Base-by-base conservation (phyloP, 2,113 vertebrate genomes). In the Dromiciops gliroides region DNA sequence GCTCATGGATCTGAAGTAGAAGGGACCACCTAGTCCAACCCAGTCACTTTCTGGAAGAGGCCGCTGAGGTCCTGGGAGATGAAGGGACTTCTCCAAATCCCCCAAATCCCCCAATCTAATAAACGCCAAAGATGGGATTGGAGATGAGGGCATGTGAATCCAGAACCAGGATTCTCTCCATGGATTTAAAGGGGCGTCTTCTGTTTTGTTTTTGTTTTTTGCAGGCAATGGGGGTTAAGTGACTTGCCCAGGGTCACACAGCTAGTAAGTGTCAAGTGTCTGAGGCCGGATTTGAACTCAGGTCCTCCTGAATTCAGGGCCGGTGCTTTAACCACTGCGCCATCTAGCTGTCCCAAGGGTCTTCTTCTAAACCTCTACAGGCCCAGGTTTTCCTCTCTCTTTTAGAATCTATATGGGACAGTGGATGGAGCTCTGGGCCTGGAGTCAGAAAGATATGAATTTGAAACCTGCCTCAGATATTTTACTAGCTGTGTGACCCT, bases 121-220 rank as follows among this genome's bases (percentile, higher is more conserved):
- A 48, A 50, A 49, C 93, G 16, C 26, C 48, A 92, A 95, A 96
- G 47, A 22, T 56, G 37, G 88, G 83, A 51, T 50, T 60, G 89
- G 52, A 94, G 92, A 94, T 91, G 48, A 56, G 53, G 25, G 25
- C 53, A 56, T 25, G 2, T 56, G 26, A 56, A 19, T 16, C 14
- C 60, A 19, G 10, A 60, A 37, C 37, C 60, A 75, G 37, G 14
- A 75, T 75, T 75, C 14, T 75, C 26, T 9, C 53, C 4, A 75
- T 75, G 12, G 26, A 60, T 31, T 31, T 60, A 60, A 31, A 11
- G 56, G 51, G 19, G 3, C 51, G 23, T 52, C 50, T 50, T 50
- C 50, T 50, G 10, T 7, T 7, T 50, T 50, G n/a, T n/a, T n/a
- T n/a, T n/a, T n/a, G n/a, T n/a, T n/a, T n/a, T n/a, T n/a, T 50